Evolutionary conservation across 2,797 vertebrate species (phyloP).

Genomic region (Anabacerthia variegaticeps): DNA sequence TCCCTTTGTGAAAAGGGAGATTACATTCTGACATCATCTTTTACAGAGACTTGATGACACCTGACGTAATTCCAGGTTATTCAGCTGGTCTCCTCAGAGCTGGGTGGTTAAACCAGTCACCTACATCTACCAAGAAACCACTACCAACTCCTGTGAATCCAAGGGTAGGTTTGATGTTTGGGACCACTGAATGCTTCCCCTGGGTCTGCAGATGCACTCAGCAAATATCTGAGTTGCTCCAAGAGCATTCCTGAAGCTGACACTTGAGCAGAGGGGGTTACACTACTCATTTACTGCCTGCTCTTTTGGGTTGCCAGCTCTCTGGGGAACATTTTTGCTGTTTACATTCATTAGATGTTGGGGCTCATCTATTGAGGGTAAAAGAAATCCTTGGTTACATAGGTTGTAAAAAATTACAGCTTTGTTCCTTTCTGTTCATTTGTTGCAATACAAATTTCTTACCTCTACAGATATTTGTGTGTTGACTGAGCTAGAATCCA

Average conservation of each 20-base stretch:
- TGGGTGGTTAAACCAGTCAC: background rate
- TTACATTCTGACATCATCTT: background rate
- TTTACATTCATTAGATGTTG: background rate
- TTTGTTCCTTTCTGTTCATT: background rate
- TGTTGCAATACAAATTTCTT: background rate
- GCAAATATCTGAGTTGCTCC: background rate
- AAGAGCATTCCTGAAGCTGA: background rate
- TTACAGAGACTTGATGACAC: background rate
- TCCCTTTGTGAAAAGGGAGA: background rate
- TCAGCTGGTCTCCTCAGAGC: background rate
- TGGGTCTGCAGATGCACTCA: background rate
- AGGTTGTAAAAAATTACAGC: background rate
- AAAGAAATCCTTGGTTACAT: background rate
- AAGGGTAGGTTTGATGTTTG: background rate
- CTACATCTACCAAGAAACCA: background rate
- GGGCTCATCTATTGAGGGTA: background rate
- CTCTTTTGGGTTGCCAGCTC: background rate
- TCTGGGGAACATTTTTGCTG: background rate
- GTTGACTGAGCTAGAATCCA: background rate
- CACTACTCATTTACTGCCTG: background rate
- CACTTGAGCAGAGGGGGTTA: background rate
- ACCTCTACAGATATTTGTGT: background rate
- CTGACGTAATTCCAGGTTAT: background rate
- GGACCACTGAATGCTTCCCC: background rate
- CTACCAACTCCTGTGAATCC: background rate